Evolutionary conservation across 2,888 invertebrate species (phyloP).

Genomic region (Rhagophthalmus giganteus): DNA sequence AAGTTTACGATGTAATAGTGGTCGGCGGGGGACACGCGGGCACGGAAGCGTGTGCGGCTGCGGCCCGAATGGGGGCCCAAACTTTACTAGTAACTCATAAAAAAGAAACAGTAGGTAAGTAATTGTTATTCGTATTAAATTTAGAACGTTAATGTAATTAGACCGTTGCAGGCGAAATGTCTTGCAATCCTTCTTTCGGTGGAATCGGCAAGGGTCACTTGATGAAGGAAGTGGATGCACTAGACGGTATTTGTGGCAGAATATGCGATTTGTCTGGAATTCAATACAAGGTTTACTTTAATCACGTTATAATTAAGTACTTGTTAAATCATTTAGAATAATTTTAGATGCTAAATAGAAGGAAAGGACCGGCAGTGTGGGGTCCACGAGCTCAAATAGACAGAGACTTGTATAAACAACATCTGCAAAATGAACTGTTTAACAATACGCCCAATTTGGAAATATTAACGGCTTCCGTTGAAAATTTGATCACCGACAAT

Average conservation of each 20-base stretch:
- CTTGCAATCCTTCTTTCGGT: conserved; percentile 91
- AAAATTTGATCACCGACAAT: conserved; percentile 70
- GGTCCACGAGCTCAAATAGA: conserved; percentile 89
- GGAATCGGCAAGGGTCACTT: conserved; percentile 91
- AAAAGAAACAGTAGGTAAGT: conserved; percentile 77
- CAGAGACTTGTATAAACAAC: conserved; percentile 72
- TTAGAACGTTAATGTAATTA: too few species aligned
- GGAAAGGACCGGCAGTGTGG: conserved; percentile 88
- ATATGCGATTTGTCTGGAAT: conserved; percentile 82
- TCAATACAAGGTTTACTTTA: conserved; percentile 71
- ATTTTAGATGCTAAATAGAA: conserved; percentile 73
- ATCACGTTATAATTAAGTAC: too few species aligned
- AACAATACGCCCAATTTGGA: conserved; percentile 65
- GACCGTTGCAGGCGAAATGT: conserved; percentile 87
- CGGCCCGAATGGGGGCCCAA: conserved; percentile 78
- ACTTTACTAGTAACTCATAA: conserved; percentile 85
- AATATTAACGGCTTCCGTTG: conserved; percentile 72
- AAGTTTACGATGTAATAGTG: conserved; percentile 72
- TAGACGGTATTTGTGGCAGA: conserved; percentile 81
- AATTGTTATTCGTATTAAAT: not conserved
- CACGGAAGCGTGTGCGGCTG: conserved; percentile 81
- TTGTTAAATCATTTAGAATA: too few species aligned
- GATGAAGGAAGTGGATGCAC: conserved; percentile 83
- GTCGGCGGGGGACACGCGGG: conserved; percentile 93
- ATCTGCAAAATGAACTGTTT: conserved; percentile 73